Percentiles rank a stretch among this genome's conserved stretches.
phyloP scores from a whole-genome alignment of 2,797 vertebrate species.

The Selene dorsalis region DNA sequence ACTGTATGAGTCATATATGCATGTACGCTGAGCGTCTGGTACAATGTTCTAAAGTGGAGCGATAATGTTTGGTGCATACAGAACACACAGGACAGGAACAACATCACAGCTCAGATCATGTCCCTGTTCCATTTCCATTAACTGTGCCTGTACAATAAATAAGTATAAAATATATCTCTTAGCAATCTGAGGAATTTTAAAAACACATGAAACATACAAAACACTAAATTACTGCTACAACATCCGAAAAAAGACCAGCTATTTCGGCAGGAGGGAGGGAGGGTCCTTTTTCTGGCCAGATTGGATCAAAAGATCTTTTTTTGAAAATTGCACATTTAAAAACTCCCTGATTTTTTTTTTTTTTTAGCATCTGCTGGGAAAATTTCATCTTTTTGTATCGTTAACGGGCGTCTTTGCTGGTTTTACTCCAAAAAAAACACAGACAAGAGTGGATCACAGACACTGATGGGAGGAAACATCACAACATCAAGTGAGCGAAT shows the following conservation, averaged over 20 bases:
- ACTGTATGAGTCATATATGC: constrained; percentile 68
- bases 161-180: constrained; percentile 98
- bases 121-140: constrained; percentile 82
- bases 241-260: constrained; percentile 96
- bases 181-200: constrained; percentile 86
- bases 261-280: constrained; percentile 86
- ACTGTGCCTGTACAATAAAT: constrained; percentile 94
- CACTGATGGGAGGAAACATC: constrained; percentile 58
- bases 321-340: constrained; percentile 49
- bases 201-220: constrained; percentile 90
- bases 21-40: constrained; percentile 51
- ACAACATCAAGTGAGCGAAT: constrained; percentile 71
- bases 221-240: constrained; percentile 82
- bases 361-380: constrained; percentile 27
- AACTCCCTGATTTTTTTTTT: constrained; percentile 9
- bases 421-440: constrained; percentile 58
- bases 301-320: constrained; percentile 51
- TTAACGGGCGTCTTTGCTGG: constrained; percentile 63
- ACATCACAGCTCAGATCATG: constrained; percentile 83
- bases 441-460: constrained; percentile 66
- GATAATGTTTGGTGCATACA: constrained; percentile 73
- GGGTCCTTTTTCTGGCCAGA: constrained; percentile 70
- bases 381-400: constrained; percentile 5
- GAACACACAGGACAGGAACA: constrained; percentile 75
- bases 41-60: constrained; percentile 57